Conservation (phyloP, 1,140 invertebrate species). For the Leptinotarsa undecemlineata region DNA sequence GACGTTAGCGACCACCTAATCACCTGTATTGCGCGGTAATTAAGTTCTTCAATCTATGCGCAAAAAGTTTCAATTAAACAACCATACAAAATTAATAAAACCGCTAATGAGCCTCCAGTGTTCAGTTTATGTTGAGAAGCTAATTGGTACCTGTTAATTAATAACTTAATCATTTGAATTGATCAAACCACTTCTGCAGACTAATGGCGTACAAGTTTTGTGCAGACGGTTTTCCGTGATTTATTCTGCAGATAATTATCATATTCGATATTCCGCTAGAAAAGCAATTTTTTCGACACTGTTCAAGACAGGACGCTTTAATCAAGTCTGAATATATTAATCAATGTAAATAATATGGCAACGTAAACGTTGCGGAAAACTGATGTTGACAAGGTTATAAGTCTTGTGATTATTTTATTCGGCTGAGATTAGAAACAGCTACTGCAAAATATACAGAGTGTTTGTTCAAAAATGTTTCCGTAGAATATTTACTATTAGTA, state of each 20-base stretch:
- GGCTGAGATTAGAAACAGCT: no score
- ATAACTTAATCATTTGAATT: slow-evolving; percentile 7
- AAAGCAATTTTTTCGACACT: background rate
- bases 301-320: background rate
- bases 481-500: no score
- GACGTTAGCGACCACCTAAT: background rate
- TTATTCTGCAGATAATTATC: background rate
- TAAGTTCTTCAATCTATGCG: background rate
- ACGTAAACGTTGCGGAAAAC: no score
- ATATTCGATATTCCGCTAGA: background rate
- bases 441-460: no score
- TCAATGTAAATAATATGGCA: background rate
- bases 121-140: background rate
- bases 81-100: background rate
- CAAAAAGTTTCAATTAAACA: background rate
- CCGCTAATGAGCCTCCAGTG: background rate
- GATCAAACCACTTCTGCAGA: background rate
- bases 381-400: no score
- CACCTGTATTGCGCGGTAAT: background rate
- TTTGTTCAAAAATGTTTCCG: no score
- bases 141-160: background rate
- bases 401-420: no score
- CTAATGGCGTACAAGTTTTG: background rate
- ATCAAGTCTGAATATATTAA: background rate
- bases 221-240: background rate